Base-by-base conservation (phyloP, 2,113 vertebrate species). In the Myiozetetes cayanensis region DNA sequence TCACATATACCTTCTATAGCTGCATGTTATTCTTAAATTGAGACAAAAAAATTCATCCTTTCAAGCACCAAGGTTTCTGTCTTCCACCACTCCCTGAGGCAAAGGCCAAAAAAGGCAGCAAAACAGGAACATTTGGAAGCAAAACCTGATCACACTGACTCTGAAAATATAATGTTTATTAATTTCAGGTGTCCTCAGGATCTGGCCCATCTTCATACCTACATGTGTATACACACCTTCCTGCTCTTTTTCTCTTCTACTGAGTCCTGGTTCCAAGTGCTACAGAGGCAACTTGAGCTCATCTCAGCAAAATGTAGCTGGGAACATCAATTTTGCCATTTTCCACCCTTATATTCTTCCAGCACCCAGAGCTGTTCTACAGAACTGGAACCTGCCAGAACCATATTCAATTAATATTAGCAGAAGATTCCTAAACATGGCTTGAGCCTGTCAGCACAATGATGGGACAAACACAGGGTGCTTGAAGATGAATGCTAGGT, bases 171-270 rank as follows among this genome's bases (percentile, higher is more conserved):
- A 31, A n/a, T 2, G 5, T 77, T 71, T 74, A 9, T 23, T 47
- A 41, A 73, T 6, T 56, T 22, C 16, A 35, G 3, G 9, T 25
- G 6, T 41, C 41, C 66, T 59, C 33, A 56, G 8, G 52, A 50
- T 59, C 30, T 56, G 37, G 8, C 14, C 44, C 49, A 73, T 22
- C 9, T 14, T 43, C 27, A 39, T 7, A 43, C 13, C n/a, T 28
- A 28, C 18, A 14, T 1, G 4, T 15, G 2, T 10, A 6, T 16
- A 50, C 10, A 25, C 0, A 2, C 1, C 1, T 62, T 79, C 44
- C 27, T 14, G 12, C 23, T 63, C 39, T 50, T 92, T 52, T 56
- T 59, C 44, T 55, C 22, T 61, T 41, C 41, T 61, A 8, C 14
- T 7, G 11, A 44, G 19, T 30, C 28, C 68, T 31, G 23, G 37